Evolutionary conservation across 2,888 invertebrate species (phyloP), one percentile per base, ranked within the genome.

Genomic region (Stramonita haemastoma): DNA sequence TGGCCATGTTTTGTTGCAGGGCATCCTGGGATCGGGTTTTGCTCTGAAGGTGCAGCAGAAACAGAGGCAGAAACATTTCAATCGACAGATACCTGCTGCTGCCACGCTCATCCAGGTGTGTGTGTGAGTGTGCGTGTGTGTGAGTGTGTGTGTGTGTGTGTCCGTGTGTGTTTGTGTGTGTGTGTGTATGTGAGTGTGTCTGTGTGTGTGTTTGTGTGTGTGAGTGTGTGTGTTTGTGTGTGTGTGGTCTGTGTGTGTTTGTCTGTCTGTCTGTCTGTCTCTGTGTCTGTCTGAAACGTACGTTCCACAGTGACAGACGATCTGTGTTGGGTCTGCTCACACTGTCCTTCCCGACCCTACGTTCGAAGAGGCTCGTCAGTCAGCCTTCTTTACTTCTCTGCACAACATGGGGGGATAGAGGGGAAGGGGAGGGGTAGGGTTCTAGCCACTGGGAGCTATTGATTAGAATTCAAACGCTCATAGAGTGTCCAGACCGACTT

Each of bases 1-100:
- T 8, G 46, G 46, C 15, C 15, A 5, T 66, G 8, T 34, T n/a
- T 70, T 19, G 60, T 92, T 96, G 36, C 96, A 98, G 98, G 98
- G 98, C 92, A 98, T 98, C 93, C 96, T 98, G 87, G 98, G 98
- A 85, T 98, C 98, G 88, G 98, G 98, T 46, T 98, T 98, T 96
- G 98, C 98, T 84, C 96, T 98, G 90, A 98, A 98, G 96, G 98
- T 98, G 66, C 98, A 98, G 96, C 98, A 98, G 96, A 98, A 98
- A 95, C 98, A 98, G 96, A 97, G 98, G 89, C 98, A 98, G 96
- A 98, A 98, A 95, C 98, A 98, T 96, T 98, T 98, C 96, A 98
- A 98, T 95, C 96, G 98, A 89, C 97, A 97, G 94, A 98, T 98
- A 93, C 98, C 98, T 0, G 98, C 98, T 0, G 98, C 98, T 2